A percentile compares a stretch with the other conserved stretches of the same genome.
Evolutionary conservation across 2,888 invertebrate species (phyloP).

Genomic region (Polyommatus iphigenia): DNA sequence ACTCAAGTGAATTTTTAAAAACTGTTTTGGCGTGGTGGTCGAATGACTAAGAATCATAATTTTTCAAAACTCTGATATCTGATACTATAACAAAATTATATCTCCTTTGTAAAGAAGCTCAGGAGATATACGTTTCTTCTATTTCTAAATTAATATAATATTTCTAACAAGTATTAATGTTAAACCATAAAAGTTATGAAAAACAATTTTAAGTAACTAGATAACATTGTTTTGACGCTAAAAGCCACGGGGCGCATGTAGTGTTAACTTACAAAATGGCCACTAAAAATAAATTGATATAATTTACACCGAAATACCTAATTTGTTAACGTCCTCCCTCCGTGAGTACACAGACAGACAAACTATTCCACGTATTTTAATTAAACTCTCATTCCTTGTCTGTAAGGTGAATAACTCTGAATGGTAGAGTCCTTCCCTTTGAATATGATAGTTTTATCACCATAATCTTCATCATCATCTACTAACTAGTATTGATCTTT

Average conservation of each 20-base stretch:
- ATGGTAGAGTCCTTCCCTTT: background rate
- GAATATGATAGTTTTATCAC: background rate
- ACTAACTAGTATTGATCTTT: too few relatives aligned
- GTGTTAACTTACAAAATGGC: background rate
- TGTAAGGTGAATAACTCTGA: background rate
- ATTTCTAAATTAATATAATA: background rate
- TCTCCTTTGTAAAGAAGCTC: background rate
- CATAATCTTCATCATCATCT: too few relatives aligned
- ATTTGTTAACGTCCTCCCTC: background rate
- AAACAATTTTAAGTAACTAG: slow-evolving; percentile 1
- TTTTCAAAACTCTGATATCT: background rate
- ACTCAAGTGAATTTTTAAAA: too few relatives aligned
- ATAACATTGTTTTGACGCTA: background rate
- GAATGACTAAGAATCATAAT: too few relatives aligned
- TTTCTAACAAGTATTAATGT: background rate
- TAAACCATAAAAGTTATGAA: background rate
- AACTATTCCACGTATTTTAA: slow-evolving; percentile 2
- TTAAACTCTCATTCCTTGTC: background rate
- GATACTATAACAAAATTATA: background rate
- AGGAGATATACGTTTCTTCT: background rate
- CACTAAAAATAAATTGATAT: background rate
- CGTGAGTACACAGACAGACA: background rate
- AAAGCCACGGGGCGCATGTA: background rate
- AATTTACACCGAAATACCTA: background rate
- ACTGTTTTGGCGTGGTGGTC: too few relatives aligned